Evolutionary conservation across 2,888 invertebrate species (phyloP).

Genomic region (Plebejus argus): DNA sequence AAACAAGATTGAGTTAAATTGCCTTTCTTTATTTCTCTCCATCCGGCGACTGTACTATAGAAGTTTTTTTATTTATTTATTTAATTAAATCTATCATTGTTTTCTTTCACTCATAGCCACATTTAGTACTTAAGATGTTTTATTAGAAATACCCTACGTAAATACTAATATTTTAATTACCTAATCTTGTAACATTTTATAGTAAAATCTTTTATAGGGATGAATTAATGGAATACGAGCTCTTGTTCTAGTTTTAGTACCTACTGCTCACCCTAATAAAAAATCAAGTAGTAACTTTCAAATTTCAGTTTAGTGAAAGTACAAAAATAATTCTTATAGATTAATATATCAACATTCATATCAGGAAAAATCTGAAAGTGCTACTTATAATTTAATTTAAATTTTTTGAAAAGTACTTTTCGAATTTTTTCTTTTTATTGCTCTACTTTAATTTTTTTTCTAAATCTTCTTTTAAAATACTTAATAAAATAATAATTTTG

Average conservation of each 20-base stretch:
- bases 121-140: conserved; percentile 13
- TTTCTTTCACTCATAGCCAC: neutral
- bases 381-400: neutral
- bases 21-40: neutral
- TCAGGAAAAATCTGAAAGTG: neutral
- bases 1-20: neutral
- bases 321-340: neutral
- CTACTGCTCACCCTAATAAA: neutral
- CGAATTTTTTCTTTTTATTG: neutral
- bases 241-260: neutral
- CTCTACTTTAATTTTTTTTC: neutral
- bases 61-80: neutral
- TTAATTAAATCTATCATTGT: neutral
- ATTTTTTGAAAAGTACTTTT: neutral
- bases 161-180: too few relatives aligned
- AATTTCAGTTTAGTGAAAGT: neutral
- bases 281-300: neutral
- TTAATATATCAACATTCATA: conserved; percentile 4
- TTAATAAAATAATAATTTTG: neutral
- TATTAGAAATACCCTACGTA: neutral
- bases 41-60: neutral
- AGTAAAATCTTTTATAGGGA: neutral
- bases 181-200: conserved; percentile 5
- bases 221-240: neutral
- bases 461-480: neutral